Percentiles rank a stretch among this genome's conserved stretches.
phyloP scores from a whole-genome alignment of 2,113 vertebrate genomes.

The Oceanodroma tethys region DNA sequence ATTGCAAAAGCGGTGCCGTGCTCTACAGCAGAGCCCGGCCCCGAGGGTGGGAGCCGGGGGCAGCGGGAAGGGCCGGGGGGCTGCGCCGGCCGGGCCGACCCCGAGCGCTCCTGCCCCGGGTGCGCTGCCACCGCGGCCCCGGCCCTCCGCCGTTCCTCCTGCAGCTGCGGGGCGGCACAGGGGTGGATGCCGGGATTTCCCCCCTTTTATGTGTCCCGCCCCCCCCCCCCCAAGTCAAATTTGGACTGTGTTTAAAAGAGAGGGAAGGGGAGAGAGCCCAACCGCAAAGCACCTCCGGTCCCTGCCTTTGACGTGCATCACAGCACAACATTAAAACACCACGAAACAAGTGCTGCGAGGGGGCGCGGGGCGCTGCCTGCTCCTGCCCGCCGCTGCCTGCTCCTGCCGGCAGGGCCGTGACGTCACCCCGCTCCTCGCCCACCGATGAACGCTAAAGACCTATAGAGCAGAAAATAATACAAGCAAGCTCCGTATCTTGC shows the following conservation, averaged over 20 bases:
- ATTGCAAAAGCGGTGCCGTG: background rate
- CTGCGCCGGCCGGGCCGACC: background rate
- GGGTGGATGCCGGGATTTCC: background rate
- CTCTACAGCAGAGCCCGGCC: background rate
- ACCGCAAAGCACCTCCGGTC: background rate
- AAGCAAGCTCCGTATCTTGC: constrained; percentile 85
- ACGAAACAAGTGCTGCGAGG: constrained; percentile 64
- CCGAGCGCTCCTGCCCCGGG: background rate
- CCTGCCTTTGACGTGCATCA: constrained; percentile 34
- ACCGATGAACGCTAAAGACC: constrained; percentile 90
- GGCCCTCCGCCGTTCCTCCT: background rate
- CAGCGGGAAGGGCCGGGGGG: background rate
- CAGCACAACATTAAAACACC: constrained; percentile 34
- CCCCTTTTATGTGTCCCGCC: background rate
- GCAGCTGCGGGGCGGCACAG: background rate
- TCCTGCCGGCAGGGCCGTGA: constrained; percentile 88
- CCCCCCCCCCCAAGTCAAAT: background rate
- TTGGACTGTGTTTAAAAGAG: background rate
- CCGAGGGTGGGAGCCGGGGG: background rate
- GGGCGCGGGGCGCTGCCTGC: constrained; percentile 41
- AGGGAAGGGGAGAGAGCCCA: background rate
- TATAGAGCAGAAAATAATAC: constrained; percentile 91
- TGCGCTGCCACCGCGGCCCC: background rate
- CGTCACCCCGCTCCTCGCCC: constrained; percentile 91
- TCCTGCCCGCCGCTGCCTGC: constrained; percentile 71